phyloP scores from a whole-genome alignment of 2,797 vertebrate genomes.

The Pogonophryne albipinna region DNA sequence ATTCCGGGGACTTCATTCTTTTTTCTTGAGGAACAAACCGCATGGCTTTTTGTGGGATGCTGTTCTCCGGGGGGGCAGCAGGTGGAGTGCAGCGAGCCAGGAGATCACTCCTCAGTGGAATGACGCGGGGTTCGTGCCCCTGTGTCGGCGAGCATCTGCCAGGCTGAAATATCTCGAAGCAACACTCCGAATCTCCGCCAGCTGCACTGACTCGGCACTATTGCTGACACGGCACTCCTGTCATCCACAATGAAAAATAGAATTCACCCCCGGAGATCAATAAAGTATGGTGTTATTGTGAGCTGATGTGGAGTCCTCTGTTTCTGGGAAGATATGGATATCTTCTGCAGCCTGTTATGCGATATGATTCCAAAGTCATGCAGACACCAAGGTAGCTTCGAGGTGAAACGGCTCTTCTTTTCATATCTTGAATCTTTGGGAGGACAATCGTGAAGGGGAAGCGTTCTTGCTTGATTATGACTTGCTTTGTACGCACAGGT shows the following conservation, averaged over 20 bases:
- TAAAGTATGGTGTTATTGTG: constrained; percentile 50
- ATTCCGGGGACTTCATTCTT: background rate
- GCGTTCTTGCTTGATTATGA: background rate
- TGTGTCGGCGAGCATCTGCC: constrained; percentile 32
- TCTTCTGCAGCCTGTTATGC: constrained; percentile 11
- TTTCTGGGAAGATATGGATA: constrained; percentile 47
- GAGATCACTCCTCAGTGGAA: constrained; percentile 23
- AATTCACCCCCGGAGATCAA: constrained; percentile 44
- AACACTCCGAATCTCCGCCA: constrained; percentile 12
- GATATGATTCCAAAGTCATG: constrained; percentile 51
- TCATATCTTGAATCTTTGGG: background rate
- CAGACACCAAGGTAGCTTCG: constrained; percentile 26
- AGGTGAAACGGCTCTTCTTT: background rate
- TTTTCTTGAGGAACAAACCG: background rate
- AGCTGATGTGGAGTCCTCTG: constrained; percentile 38
- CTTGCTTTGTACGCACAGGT: background rate
- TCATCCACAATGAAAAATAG: constrained; percentile 16
- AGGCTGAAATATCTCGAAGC: constrained; percentile 13
- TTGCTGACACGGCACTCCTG: constrained; percentile 29
- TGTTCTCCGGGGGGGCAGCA: background rate
- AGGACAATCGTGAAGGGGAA: background rate
- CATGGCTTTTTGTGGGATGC: background rate
- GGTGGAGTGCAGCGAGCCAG: constrained; percentile 33
- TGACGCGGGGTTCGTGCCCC: constrained; percentile 23
- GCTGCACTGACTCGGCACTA: constrained; percentile 10